Base-by-base conservation (phyloP, 2,888 invertebrate species). In the Acholoe squamosa region DNA sequence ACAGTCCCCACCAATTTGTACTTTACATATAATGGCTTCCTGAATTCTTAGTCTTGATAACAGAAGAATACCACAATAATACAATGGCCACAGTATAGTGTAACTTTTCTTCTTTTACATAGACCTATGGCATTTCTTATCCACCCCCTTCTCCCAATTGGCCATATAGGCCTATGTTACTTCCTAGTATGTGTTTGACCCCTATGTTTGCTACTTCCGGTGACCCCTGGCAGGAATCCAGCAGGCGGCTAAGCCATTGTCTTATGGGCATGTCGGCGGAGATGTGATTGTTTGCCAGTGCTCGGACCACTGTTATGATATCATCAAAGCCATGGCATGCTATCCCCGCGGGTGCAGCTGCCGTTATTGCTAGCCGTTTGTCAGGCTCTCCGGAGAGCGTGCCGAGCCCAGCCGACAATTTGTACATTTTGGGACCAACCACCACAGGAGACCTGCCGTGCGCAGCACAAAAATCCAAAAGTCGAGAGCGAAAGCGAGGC, bases 321-420 rank as follows among this genome's bases (percentile, higher is more conserved):
- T 56, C 86, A 56, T 56, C 86, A 86, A 52, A 56, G 56, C 25
- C 31, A 25, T n/a, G 28, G 86, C 16, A 25, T 25, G 54, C 31
- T 3, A 54, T 7, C 25, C 86, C 86, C 25, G 7, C 25, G 31
- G 28, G 54, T 16, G 31, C 25, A 54, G 31, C 28, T 16, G 25
- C 86, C 52, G 52, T 86, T 86, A 86, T 86, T 54, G 86, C 31
- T 19, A 12, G 52, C 54, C 86, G 86, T 56, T 80, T 80, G 80
- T 52, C 86, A 28, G 54, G 54, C 86, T 25, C 86, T 54, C 54
- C 28, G 14, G 54, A 25, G 84, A 56, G 56, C n/a, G 3, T 7
- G 28, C 52, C 86, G 25, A 54, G 43, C 84, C 34, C 84, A 43
- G 12, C 34, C 12, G 43, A 51, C 86, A 54, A 54, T 54, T 52